Evolutionary conservation across 2,113 vertebrate species (phyloP), one percentile per base, ranked within the genome.

Genomic region (Caranx melampygus): DNA sequence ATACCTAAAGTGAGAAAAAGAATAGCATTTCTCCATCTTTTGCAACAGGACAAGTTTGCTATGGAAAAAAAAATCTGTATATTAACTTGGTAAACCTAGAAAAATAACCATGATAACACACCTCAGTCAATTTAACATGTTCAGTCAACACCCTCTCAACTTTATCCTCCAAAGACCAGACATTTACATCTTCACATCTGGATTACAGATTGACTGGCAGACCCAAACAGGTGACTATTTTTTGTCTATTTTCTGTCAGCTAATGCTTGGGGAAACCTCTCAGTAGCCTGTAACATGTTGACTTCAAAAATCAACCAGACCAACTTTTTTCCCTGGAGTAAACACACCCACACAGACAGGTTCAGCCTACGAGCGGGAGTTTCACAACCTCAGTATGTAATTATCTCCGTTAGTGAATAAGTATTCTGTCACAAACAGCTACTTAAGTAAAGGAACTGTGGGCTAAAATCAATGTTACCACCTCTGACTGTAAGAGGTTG

Each of bases 211-310:
- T n/a, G 21, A 6, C 51, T 11, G 49, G 44, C 40, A 59, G 18
- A 3, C 15, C 33, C 21, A 72, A 26, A 47, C 33, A 52, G 21
- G 11, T n/a, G 4, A 59, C 4, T 2, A 26, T 31, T 49, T 64
- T 37, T 3, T 4, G 9, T 76, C n/a, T 37, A 6, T 77, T 82
- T 71, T 65, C 26, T 31, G 34, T 33, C 18, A 71, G 13, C 47
- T 47, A 20, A 16, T 61, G 59, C 18, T 79, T 60, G 10, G 15
- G 78, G 44, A 77, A 88, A 78, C 26, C 45, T 74, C 34, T 74
- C 86, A 82, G 49, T 59, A 49, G 47, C 69, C 45, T 78, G 78
- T 64, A 45, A 81, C 61, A 54, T 73, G 72, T 68, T 87, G 60
- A 84, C 66, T 34, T 79, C 18, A 62, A 55, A 88, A 67, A 34